Conservation (phyloP, 2,888 invertebrate species). For the Copidosoma aretas region DNA sequence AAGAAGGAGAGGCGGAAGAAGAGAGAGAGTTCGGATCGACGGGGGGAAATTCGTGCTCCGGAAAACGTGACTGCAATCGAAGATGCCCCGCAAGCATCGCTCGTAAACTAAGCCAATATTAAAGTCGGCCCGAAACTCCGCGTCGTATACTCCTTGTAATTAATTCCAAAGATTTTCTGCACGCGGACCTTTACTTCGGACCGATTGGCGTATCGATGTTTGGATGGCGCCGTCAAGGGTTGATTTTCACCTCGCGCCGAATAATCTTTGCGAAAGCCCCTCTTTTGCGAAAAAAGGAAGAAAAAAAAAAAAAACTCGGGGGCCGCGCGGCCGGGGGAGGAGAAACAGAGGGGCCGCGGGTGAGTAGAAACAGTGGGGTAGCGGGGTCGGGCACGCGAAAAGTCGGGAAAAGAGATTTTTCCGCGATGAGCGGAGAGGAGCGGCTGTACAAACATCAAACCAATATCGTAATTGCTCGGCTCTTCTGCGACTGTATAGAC, state of each 20-base stretch:
- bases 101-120: background rate
- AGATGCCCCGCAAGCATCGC: background rate
- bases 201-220: no score
- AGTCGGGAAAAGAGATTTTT: constrained; percentile 24
- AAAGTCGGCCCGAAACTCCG: background rate
- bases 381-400: background rate
- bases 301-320: no score
- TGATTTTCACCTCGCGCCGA: no score
- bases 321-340: no score
- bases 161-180: no score
- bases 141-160: background rate
- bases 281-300: no score
- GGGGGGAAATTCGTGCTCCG: background rate
- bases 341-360: background rate
- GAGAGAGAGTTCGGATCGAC: background rate
- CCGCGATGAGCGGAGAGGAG: constrained; percentile 44
- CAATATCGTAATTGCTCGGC: constrained; percentile 57
- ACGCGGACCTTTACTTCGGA: no score
- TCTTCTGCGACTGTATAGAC: constrained; percentile 39
- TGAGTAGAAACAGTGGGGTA: background rate
- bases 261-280: no score
- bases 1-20: background rate
- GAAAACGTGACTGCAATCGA: constrained; percentile 1
- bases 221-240: no score
- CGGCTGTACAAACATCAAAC: constrained; percentile 52